Conservation (phyloP, 2,888 invertebrate species). For the Doris montereyensis region DNA sequence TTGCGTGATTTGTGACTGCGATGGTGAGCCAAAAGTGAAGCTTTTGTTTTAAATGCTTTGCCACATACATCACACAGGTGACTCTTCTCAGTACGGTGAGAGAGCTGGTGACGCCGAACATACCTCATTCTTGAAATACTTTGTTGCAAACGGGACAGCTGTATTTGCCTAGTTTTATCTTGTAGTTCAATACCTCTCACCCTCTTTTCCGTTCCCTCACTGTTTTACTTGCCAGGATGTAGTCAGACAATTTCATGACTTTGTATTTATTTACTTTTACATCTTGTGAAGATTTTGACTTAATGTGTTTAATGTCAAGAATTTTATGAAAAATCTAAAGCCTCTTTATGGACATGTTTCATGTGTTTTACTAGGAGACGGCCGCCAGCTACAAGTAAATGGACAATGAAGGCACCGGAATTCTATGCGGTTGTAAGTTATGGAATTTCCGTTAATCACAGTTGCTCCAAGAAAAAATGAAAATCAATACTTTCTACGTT, state of each 20-base stretch:
- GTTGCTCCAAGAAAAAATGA: constrained; percentile 53
- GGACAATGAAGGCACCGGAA: constrained; percentile 64
- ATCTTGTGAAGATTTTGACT: constrained; percentile 25
- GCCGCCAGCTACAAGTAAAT: constrained; percentile 55
- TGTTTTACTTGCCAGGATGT: constrained; percentile 43
- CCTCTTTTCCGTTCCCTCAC: constrained; percentile 35
- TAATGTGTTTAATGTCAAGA: constrained; percentile 43
- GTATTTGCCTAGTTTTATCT: constrained; percentile 59
- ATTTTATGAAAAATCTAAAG: constrained; percentile 50
- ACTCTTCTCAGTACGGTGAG: constrained; percentile 57
- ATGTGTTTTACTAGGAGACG: constrained; percentile 59
- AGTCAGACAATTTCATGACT: constrained; percentile 64
- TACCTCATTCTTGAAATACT: constrained; percentile 62
- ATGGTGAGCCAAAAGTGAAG: constrained; percentile 60
- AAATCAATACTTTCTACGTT: constrained; percentile 49
- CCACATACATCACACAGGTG: constrained; percentile 66
- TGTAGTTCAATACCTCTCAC: too few species aligned
- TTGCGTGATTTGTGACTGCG: constrained; percentile 58
- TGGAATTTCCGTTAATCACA: constrained; percentile 49
- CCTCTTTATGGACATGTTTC: constrained; percentile 58
- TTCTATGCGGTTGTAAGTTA: constrained; percentile 54
- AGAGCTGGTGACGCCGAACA: constrained; percentile 58
- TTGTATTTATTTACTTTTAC: constrained; percentile 33
- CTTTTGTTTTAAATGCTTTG: constrained; percentile 64
- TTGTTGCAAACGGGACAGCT: constrained; percentile 59